A percentile compares a stretch with the other conserved stretches of the same genome.
phyloP scores from a whole-genome alignment of 2,888 invertebrate species.

The Ophion slaviceki region DNA sequence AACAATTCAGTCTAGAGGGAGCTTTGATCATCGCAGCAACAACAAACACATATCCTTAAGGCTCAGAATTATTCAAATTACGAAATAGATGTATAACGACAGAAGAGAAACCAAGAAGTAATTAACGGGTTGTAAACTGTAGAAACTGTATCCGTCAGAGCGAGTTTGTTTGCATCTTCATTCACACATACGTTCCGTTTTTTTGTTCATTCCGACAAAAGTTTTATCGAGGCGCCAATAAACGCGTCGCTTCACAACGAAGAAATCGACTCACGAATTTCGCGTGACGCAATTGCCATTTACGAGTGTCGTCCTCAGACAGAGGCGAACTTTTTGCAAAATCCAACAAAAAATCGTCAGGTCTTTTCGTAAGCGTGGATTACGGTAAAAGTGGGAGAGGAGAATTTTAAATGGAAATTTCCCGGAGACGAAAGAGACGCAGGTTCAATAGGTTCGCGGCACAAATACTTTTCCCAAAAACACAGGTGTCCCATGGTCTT shows the following conservation, averaged over 20 bases:
- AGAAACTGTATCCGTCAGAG: slow-evolving; percentile 55
- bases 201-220: slow-evolving; percentile 20
- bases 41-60: slow-evolving; percentile 64
- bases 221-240: slow-evolving; percentile 37
- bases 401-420: slow-evolving; percentile 27
- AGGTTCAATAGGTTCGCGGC: slow-evolving; percentile 60
- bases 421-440: slow-evolving; percentile 45
- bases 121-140: slow-evolving; percentile 59
- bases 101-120: slow-evolving; percentile 27
- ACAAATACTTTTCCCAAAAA: slow-evolving; percentile 44
- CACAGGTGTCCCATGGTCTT: not conserved
- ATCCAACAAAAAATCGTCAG: not conserved
- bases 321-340: slow-evolving; percentile 24
- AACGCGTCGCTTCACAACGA: slow-evolving; percentile 37
- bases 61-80: slow-evolving; percentile 64
- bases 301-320: slow-evolving; percentile 14
- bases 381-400: not conserved
- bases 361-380: slow-evolving; percentile 16
- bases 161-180: not conserved
- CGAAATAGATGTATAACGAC: slow-evolving; percentile 53
- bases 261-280: slow-evolving; percentile 41
- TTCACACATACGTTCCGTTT: not conserved
- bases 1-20: slow-evolving; percentile 19
- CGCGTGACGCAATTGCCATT: slow-evolving; percentile 29
- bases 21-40: slow-evolving; percentile 54